phyloP scores from a whole-genome alignment of 2,797 vertebrate species.

The Geotrypetes seraphini region DNA sequence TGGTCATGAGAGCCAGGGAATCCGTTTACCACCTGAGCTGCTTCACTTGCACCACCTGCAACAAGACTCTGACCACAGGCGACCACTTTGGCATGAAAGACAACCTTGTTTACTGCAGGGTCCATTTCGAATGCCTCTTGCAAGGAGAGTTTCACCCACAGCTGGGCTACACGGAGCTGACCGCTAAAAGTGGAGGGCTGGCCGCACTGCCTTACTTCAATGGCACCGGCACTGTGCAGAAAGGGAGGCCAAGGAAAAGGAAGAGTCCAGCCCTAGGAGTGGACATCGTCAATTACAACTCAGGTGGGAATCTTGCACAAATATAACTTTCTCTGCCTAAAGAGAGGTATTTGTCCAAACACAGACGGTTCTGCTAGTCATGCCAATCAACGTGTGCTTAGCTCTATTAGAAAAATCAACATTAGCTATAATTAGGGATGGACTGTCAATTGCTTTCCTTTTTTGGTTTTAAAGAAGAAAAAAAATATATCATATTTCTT shows the following conservation, averaged over 20 bases:
- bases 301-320: too few relatives aligned
- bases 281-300: slow-evolving; percentile 85
- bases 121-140: slow-evolving; percentile 90
- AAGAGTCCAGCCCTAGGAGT: slow-evolving; percentile 93
- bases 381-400: slow-evolving; percentile 19
- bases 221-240: slow-evolving; percentile 84
- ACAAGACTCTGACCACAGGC: slow-evolving; percentile 93
- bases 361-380: too few relatives aligned
- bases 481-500: too few relatives aligned
- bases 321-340: too few relatives aligned
- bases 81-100: slow-evolving; percentile 98
- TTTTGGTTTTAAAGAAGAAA: too few relatives aligned
- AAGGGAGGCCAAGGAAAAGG: slow-evolving; percentile 87
- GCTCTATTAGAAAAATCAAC: slow-evolving; percentile 24
- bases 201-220: slow-evolving; percentile 88
- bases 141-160: slow-evolving; percentile 86
- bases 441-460: too few relatives aligned
- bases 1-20: slow-evolving; percentile 96
- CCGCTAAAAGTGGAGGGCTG: slow-evolving; percentile 80
- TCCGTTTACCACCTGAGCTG: slow-evolving; percentile 98
- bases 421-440: slow-evolving; percentile 23
- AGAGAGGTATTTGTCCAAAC: too few relatives aligned
- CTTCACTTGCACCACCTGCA: slow-evolving; percentile 95
- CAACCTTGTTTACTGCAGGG: slow-evolving; percentile 92
- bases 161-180: slow-evolving; percentile 92